A percentile compares a stretch with the other conserved stretches of the same genome.
These are phyloP conservation scores for Anoplolepis gracilipes DNA, from an alignment of 1,140 invertebrate species.

Conservation along the genomic window DNA sequence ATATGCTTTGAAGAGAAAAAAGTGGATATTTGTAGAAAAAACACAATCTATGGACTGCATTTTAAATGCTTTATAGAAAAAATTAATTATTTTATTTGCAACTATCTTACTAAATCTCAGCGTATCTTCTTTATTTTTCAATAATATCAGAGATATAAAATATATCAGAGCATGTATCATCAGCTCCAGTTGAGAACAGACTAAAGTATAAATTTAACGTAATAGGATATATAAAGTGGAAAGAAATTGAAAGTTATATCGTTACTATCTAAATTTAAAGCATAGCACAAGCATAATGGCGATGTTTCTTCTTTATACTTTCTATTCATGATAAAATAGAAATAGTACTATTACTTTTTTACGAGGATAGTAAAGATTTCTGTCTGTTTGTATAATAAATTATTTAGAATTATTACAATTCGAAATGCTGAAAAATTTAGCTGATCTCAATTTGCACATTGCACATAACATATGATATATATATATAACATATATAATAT, in stretches of 20 bases:
- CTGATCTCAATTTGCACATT: slow-evolving; percentile 3
- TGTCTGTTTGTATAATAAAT: slow-evolving; percentile 32
- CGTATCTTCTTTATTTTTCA: not conserved
- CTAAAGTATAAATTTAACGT: not conserved
- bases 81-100: slow-evolving; percentile 6
- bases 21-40: not conserved
- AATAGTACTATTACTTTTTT: slow-evolving; percentile 44
- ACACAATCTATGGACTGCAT: not conserved
- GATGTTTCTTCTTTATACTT: slow-evolving; percentile 10
- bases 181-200: not conserved
- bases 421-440: slow-evolving; percentile 2
- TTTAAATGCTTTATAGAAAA: not conserved
- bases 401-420: slow-evolving; percentile 31
- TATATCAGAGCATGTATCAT: not conserved
- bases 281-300: not conserved
- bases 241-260: slow-evolving; percentile 46
- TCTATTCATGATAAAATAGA: slow-evolving; percentile 10
- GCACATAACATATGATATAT: not conserved
- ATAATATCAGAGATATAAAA: not conserved
- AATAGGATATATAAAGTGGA: not conserved
- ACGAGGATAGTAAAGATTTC: not conserved
- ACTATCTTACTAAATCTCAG: not conserved
- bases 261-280: slow-evolving; percentile 25
- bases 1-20: not conserved
- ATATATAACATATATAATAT: not conserved